Percentiles rank a stretch among this genome's conserved stretches.
These are phyloP conservation scores for Corythaixoides concolor DNA, from an alignment of 2,113 vertebrate species.

Conservation along the genomic window DNA sequence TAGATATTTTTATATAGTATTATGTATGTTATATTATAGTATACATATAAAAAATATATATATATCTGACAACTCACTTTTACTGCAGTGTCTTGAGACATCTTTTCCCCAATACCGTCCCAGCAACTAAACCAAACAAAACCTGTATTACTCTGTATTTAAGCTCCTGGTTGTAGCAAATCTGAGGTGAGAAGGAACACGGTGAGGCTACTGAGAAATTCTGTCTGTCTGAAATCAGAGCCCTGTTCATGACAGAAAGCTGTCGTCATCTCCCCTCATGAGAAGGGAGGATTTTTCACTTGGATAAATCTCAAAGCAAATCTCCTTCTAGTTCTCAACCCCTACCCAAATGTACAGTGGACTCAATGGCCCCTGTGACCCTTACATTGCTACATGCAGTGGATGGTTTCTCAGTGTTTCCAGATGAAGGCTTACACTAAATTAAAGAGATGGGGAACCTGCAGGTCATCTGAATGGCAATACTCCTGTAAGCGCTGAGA, in stretches of 20 bases:
- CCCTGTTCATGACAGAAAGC: not conserved
- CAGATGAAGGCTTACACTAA: not conserved
- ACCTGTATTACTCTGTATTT: not conserved
- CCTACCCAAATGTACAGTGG: not conserved
- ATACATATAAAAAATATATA: too few relatives aligned
- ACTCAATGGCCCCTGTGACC: not conserved
- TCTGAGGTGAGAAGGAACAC: not conserved
- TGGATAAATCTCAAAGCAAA: not conserved
- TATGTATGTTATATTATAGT: not conserved
- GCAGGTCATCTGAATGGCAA: not conserved
- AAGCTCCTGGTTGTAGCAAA: not conserved
- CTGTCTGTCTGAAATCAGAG: not conserved
- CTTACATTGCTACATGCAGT: not conserved
- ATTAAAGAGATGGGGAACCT: not conserved
- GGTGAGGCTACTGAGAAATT: not conserved
- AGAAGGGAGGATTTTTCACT: not conserved
- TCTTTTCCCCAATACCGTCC: not conserved
- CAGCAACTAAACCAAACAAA: not conserved
- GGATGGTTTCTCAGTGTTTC: not conserved
- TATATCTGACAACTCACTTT: not conserved
- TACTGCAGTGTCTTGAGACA: not conserved
- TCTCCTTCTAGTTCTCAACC: not conserved
- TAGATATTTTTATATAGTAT: not conserved
- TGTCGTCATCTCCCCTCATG: not conserved
- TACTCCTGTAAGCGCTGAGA: fast-evolving